These are phyloP conservation scores for Bhutanitis thaidina DNA, from an alignment of 2,888 invertebrate genomes.

Conservation along the genomic window DNA sequence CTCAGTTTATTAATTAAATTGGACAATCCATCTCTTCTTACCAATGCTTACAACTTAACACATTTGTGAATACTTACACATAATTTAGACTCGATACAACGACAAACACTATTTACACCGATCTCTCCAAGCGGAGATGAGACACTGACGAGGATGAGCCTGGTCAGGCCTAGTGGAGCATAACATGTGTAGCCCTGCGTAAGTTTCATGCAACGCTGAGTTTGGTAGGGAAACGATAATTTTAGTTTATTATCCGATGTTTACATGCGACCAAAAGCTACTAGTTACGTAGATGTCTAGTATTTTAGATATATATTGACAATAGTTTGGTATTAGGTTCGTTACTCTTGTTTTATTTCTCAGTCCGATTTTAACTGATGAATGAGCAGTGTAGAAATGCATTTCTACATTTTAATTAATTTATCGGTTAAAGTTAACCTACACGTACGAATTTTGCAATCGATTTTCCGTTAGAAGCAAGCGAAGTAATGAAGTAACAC, in stretches of 20 bases:
- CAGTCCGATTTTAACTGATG: too few relatives aligned
- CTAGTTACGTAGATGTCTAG: not conserved
- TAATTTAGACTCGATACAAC: not conserved
- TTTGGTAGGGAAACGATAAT: constrained; percentile 19
- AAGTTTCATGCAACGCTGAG: constrained; percentile 20
- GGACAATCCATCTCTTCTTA: too few relatives aligned
- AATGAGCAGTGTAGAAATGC: too few relatives aligned
- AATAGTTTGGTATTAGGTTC: too few relatives aligned
- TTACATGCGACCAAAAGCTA: not conserved
- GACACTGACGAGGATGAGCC: constrained; percentile 16
- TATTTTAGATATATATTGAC: not conserved
- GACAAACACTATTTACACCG: not conserved
- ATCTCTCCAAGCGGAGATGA: not conserved
- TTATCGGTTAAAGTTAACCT: too few relatives aligned
- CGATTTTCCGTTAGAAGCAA: constrained; percentile 25
- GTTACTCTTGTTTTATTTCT: too few relatives aligned
- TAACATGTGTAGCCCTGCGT: constrained; percentile 1
- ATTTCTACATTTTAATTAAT: too few relatives aligned
- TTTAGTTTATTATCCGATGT: constrained; percentile 4
- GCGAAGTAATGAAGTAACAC: constrained; percentile 31
- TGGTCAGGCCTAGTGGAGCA: constrained; percentile 9
- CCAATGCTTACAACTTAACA: not conserved
- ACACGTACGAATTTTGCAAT: constrained; percentile 10
- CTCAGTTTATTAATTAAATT: too few relatives aligned
- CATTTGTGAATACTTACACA: not conserved